phyloP scores from a whole-genome alignment of 2,797 vertebrate species.

The Chiloscyllium punctatum region DNA sequence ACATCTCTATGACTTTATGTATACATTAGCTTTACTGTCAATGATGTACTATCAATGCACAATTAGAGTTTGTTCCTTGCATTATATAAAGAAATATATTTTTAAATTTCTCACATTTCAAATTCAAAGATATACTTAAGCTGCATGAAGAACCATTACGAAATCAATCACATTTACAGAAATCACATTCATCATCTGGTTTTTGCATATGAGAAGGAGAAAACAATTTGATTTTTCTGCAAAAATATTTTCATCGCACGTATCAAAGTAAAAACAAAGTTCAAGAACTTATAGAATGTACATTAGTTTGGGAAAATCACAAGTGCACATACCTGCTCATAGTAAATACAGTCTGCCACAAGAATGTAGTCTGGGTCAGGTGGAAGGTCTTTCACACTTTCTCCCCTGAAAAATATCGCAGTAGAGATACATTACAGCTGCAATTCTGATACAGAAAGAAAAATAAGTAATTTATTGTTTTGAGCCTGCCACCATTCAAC shows the following conservation, averaged over 20 bases:
- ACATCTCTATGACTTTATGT: too few relatives aligned
- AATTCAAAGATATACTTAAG: background rate
- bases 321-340: conserved; percentile 75
- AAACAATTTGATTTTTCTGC: background rate
- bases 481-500: background rate
- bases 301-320: background rate
- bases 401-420: conserved; percentile 48
- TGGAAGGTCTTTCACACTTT: conserved; percentile 68
- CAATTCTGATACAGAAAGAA: background rate
- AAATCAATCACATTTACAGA: background rate
- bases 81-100: background rate
- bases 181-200: background rate
- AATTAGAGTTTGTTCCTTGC: background rate
- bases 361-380: conserved; percentile 79
- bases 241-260: background rate
- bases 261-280: background rate
- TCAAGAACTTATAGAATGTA: background rate
- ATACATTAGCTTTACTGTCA: background rate
- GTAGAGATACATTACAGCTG: background rate
- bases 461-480: background rate
- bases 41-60: background rate
- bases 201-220: background rate
- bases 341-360: conserved; percentile 98
- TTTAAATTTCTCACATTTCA: background rate
- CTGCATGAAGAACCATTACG: background rate